Conservation (phyloP, 2,113 vertebrate species). For the Xerus inauris region DNA sequence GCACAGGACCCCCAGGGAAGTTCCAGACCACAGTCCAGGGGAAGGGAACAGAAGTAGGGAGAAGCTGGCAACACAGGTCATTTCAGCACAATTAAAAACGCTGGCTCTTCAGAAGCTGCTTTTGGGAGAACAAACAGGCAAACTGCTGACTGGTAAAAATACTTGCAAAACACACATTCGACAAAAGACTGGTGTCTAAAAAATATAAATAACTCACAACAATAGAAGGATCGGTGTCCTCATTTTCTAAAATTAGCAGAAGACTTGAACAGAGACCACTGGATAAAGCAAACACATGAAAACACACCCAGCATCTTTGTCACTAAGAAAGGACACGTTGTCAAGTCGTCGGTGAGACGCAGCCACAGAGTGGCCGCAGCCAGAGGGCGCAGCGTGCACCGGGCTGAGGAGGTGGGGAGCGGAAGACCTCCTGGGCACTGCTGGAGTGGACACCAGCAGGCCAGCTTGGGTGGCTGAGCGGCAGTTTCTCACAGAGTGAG, state of each 20-base stretch:
- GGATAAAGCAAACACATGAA: no score
- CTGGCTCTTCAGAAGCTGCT: not conserved
- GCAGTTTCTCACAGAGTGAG: not conserved
- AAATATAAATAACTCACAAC: not conserved
- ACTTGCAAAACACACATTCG: not conserved
- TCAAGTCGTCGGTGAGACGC: no score
- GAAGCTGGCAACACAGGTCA: not conserved
- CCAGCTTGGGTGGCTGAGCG: not conserved
- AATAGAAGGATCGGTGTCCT: no score
- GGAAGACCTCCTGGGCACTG: fast-evolving
- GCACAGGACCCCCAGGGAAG: no score
- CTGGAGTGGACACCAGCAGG: not conserved
- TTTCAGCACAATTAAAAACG: not conserved
- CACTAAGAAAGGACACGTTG: not conserved
- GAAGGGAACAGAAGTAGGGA: fast-evolving
- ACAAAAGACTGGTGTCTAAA: no score
- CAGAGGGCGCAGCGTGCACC: not conserved
- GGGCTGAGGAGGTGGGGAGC: not conserved
- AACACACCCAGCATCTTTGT: not conserved
- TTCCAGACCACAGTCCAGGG: not conserved
- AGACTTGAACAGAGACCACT: not conserved
- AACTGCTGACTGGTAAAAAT: not conserved
- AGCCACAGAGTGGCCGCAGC: not conserved
- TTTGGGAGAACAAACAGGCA: not conserved
- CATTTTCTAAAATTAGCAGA: not conserved